A percentile compares a stretch with the other conserved stretches of the same genome.
These are phyloP conservation scores for Amiota mariae DNA, from an alignment of 2,888 invertebrate species.

Conservation along the genomic window DNA sequence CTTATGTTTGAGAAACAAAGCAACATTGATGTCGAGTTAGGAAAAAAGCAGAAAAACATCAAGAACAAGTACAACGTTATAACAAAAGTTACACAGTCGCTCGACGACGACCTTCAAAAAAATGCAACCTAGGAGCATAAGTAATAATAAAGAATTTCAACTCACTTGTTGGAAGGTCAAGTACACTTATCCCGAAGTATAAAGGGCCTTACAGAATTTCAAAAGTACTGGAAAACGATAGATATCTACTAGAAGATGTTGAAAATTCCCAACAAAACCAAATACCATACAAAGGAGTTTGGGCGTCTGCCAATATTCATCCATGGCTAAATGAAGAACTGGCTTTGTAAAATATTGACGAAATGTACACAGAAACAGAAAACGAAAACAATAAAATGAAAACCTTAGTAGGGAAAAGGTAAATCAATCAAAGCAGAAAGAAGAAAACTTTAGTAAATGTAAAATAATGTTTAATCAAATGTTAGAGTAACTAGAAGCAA, in stretches of 20 bases:
- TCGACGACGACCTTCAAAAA: neutral
- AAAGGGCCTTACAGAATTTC: neutral
- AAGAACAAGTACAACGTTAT: too few relatives aligned
- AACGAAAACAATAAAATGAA: too few relatives aligned
- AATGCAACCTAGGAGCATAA: neutral
- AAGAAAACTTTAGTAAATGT: too few relatives aligned
- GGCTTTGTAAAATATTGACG: neutral
- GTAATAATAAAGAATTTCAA: neutral
- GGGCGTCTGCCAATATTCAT: neutral
- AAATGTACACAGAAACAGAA: neutral
- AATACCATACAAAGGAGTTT: neutral
- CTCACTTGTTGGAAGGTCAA: neutral
- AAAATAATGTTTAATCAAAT: too few relatives aligned
- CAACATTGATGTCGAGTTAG: neutral
- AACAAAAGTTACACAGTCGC: neutral
- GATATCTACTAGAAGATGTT: too few relatives aligned
- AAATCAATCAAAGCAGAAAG: too few relatives aligned
- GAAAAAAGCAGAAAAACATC: neutral
- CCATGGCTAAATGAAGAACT: neutral
- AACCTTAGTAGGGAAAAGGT: too few relatives aligned
- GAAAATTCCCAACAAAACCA: neutral
- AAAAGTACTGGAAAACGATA: slow-evolving; percentile 1
- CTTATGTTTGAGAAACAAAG: too few relatives aligned
- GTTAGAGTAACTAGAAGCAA: too few relatives aligned
- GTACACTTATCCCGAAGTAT: neutral